These are phyloP conservation scores for Indicator indicator DNA, from an alignment of 2,113 vertebrate species.

Conservation along the genomic window DNA sequence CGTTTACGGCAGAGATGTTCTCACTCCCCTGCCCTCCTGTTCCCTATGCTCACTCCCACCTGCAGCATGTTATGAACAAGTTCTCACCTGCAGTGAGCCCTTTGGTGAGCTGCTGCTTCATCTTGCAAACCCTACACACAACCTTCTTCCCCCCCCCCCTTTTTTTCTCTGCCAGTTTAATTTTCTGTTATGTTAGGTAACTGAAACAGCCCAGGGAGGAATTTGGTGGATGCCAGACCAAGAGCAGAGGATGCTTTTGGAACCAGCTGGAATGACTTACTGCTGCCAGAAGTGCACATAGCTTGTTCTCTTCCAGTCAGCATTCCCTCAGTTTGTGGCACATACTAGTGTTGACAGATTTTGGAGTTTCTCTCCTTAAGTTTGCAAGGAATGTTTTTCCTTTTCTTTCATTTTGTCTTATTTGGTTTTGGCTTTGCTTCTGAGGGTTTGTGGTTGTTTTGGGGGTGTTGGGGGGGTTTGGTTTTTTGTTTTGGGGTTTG, in stretches of 20 bases:
- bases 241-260: neutral
- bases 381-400: neutral
- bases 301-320: neutral
- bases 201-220: neutral
- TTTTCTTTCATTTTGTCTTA: neutral
- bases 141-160: no score
- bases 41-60: neutral
- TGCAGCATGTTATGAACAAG: neutral
- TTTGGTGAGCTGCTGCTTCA: neutral
- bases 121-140: neutral
- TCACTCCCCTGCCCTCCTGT: fast-evolving
- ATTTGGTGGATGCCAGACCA: neutral
- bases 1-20: neutral
- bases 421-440: neutral
- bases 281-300: neutral
- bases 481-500: no score
- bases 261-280: neutral
- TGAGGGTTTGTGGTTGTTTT: no score
- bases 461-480: no score
- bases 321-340: neutral
- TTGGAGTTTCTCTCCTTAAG: neutral
- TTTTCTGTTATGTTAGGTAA: neutral
- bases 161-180: no score
- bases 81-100: fast-evolving
- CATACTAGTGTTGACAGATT: neutral